Evolutionary conservation across 1,140 invertebrate genomes (phyloP).

Genomic region (Brachionus rotundiformis): DNA sequence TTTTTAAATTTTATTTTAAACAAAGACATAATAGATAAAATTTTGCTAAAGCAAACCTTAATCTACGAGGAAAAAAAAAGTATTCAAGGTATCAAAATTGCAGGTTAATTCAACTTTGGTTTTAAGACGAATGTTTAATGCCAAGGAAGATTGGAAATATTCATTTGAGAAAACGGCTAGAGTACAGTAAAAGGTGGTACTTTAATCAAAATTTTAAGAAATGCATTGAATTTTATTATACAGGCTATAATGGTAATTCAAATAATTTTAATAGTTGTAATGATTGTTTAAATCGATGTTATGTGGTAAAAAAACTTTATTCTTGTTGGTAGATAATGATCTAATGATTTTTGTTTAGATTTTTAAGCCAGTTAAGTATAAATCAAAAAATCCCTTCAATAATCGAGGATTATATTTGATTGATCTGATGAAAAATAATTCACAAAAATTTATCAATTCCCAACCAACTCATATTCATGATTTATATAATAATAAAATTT

Average conservation of each 20-base stretch:
- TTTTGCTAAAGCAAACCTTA: background rate
- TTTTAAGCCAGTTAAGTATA: background rate
- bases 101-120: background rate
- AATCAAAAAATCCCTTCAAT: slow-evolving; percentile 41
- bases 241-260: slow-evolving; percentile 29
- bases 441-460: background rate
- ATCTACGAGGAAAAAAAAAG: background rate
- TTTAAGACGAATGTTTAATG: slow-evolving; percentile 32
- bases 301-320: background rate
- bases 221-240: slow-evolving; percentile 46
- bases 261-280: slow-evolving; percentile 40
- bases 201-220: slow-evolving; percentile 35
- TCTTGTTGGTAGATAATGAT: background rate
- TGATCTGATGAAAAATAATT: slow-evolving; percentile 15
- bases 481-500: background rate
- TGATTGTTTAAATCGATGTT: slow-evolving; percentile 41
- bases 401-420: slow-evolving; percentile 31
- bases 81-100: background rate
- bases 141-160: slow-evolving; percentile 12
- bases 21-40: background rate
- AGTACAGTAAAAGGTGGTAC: slow-evolving; percentile 28
- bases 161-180: background rate
- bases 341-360: background rate
- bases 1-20: background rate
- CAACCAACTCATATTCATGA: background rate